Conservation (phyloP, 1,140 invertebrate species). For the Gonioctena quinquepunctata region DNA sequence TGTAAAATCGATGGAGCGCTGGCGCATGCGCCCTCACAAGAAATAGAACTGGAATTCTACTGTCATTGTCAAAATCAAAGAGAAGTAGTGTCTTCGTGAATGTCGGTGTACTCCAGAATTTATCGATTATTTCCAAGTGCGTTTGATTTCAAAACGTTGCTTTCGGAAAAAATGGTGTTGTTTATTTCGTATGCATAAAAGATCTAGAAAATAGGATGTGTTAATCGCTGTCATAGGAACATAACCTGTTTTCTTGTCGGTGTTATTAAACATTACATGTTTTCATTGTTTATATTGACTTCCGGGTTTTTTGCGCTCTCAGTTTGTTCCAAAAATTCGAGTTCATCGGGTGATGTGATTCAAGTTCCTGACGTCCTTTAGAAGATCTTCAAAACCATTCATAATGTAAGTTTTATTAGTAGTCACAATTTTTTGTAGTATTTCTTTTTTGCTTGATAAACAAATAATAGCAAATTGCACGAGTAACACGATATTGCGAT, state of each 20-base stretch:
- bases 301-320: neutral
- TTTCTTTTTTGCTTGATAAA: neutral
- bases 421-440: neutral
- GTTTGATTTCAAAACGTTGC: neutral
- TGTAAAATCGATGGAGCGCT: conserved; percentile 17
- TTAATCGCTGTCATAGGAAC: neutral
- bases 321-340: neutral
- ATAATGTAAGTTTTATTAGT: neutral
- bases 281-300: conserved; percentile 12
- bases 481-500: neutral
- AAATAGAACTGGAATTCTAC: conserved; percentile 6
- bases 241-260: conserved; percentile 14
- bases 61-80: conserved; percentile 27
- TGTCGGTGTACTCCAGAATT: conserved; percentile 14
- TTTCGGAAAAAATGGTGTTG: neutral
- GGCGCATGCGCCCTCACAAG: conserved; percentile 12
- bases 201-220: neutral
- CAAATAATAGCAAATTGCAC: neutral
- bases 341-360: neutral
- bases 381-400: neutral
- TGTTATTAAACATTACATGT: conserved; percentile 2
- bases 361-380: neutral
- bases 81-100: conserved; percentile 26
- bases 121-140: conserved; percentile 31
- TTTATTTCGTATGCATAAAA: neutral